These are phyloP conservation scores for Phaetusa simplex DNA, from an alignment of 2,113 vertebrate genomes.

Conservation along the genomic window DNA sequence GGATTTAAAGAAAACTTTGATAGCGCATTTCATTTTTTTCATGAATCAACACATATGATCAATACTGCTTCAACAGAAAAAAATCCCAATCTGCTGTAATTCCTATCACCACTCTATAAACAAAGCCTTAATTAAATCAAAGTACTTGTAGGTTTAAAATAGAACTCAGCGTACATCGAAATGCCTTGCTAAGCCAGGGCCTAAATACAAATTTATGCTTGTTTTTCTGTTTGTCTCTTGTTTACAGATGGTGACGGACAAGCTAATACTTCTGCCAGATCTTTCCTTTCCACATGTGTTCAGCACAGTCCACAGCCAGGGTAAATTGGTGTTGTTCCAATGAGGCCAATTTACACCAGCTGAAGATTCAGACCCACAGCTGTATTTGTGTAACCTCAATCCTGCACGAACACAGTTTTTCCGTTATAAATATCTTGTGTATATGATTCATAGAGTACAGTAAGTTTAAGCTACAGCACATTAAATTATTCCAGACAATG, in stretches of 20 bases:
- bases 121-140: constrained; percentile 4
- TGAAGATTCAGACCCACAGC: constrained; percentile 46
- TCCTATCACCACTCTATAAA: not conserved
- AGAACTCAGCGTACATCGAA: not conserved
- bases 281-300: not conserved
- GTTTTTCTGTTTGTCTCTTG: constrained; percentile 17
- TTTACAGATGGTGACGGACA: not conserved
- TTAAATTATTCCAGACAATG: constrained; percentile 53
- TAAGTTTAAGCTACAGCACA: constrained; percentile 18
- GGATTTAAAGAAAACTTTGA: not conserved
- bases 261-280: not conserved
- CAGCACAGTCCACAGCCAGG: rapidly evolving
- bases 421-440: constrained; percentile 37
- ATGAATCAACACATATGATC: not conserved
- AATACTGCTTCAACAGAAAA: not conserved
- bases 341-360: constrained; percentile 14
- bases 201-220: not conserved
- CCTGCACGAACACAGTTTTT: constrained; percentile 24
- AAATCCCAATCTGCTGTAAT: not conserved
- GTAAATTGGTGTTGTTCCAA: not conserved
- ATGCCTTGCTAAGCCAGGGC: not conserved
- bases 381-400: constrained; percentile 40
- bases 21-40: not conserved
- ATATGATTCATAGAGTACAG: constrained; percentile 48
- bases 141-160: not conserved